Percentiles rank a stretch among this genome's conserved stretches.
Conservation (phyloP, 2,113 vertebrate species). For the Lates calcarifer region DNA sequence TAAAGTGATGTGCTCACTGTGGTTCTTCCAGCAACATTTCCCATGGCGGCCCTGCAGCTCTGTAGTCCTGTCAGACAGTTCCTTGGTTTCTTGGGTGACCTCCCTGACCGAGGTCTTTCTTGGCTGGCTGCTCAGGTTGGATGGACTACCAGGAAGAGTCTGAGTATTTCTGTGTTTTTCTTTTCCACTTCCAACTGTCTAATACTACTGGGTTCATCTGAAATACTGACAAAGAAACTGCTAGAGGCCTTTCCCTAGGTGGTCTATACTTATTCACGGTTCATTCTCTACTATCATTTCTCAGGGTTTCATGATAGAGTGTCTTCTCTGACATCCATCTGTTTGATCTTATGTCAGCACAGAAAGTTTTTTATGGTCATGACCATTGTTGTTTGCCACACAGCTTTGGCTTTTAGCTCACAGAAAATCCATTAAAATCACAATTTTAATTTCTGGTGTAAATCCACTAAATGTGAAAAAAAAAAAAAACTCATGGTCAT, state of each 20-base stretch:
- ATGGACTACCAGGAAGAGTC: slow-evolving; percentile 21
- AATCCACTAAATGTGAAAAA: slow-evolving; percentile 18
- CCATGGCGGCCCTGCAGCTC: slow-evolving; percentile 8
- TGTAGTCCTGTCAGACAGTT: slow-evolving; percentile 41
- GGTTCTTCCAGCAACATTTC: slow-evolving; percentile 38
- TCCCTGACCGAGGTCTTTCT: slow-evolving; percentile 42
- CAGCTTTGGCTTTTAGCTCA: neutral
- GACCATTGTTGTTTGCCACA: slow-evolving; percentile 1
- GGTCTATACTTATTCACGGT: neutral
- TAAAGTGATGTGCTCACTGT: slow-evolving; percentile 27
- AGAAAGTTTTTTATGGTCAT: slow-evolving; percentile 1
- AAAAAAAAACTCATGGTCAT: neutral
- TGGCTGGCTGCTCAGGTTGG: slow-evolving; percentile 27
- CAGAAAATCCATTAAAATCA: neutral
- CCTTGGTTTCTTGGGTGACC: slow-evolving; percentile 34
- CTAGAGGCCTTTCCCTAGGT: neutral
- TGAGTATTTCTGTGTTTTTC: slow-evolving; percentile 4
- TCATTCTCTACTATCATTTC: slow-evolving; percentile 13
- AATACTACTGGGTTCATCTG: slow-evolving; percentile 17
- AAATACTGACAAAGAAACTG: neutral
- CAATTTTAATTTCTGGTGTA: slow-evolving; percentile 38
- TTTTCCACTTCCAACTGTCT: slow-evolving; percentile 41
- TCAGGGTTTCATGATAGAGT: neutral
- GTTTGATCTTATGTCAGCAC: neutral
- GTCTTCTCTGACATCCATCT: slow-evolving; percentile 1